phyloP scores from a whole-genome alignment of 2,888 invertebrate species.

The Campoplex capitator region DNA sequence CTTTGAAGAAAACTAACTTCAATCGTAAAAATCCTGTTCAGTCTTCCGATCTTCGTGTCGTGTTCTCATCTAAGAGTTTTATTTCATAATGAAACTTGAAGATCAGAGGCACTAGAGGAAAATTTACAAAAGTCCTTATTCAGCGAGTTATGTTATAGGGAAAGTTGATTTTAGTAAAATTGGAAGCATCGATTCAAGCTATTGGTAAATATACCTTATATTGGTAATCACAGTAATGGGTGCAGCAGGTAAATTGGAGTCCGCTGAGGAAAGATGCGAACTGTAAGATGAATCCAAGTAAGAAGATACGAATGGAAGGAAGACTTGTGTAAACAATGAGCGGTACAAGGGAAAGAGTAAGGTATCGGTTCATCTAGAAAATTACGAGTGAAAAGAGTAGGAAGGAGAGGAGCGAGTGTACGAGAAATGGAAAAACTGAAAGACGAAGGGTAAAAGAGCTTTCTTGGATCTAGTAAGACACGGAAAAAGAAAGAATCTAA shows the following conservation, averaged over 20 bases:
- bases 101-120: too few relatives aligned
- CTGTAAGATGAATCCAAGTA: conserved; percentile 16
- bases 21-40: too few relatives aligned
- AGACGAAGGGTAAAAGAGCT: conserved; percentile 47
- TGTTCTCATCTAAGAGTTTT: too few relatives aligned
- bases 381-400: conserved; percentile 60
- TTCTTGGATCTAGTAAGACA: conserved; percentile 13
- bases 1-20: too few relatives aligned
- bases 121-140: too few relatives aligned
- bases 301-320: conserved; percentile 48
- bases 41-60: too few relatives aligned
- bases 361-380: conserved; percentile 48
- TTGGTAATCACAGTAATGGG: conserved; percentile 54
- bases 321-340: conserved; percentile 52
- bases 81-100: too few relatives aligned
- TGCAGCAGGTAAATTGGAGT: conserved; percentile 6
- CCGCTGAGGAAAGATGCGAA: background rate
- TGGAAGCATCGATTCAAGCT: conserved; percentile 19
- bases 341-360: conserved; percentile 41
- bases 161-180: conserved; percentile 5
- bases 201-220: conserved; percentile 7
- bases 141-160: background rate
- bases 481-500: background rate
- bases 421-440: conserved; percentile 42
- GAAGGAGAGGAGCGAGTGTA: conserved; percentile 41